A percentile compares a stretch with the other conserved stretches of the same genome.
Conservation (phyloP, 2,888 invertebrate species). For the Oscheius sp. region DNA sequence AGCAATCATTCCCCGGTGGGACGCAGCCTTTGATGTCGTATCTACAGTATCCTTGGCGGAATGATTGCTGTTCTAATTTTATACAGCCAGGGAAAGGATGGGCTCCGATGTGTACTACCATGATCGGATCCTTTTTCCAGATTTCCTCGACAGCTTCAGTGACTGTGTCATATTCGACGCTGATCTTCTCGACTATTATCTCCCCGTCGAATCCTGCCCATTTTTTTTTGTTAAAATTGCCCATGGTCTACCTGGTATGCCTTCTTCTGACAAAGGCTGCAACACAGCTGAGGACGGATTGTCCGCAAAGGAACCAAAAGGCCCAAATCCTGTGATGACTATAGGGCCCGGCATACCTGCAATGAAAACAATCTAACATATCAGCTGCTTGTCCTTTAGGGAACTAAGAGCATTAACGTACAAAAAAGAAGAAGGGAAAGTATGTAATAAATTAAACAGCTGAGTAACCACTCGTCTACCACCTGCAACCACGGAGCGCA, state of each 20-base stretch:
- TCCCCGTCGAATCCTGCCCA: conserved; percentile 8
- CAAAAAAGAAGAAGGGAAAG: neutral
- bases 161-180: conserved; percentile 48
- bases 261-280: conserved; percentile 39
- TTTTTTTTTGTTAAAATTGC: neutral
- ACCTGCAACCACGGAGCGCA: too few relatives aligned
- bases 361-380: too few relatives aligned
- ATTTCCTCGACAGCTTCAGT: conserved; percentile 42
- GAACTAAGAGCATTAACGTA: conserved; percentile 11
- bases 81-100: conserved; percentile 43
- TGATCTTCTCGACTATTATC: conserved; percentile 39
- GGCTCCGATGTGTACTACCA: conserved; percentile 59
- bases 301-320: conserved; percentile 47
- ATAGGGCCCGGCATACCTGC: conserved; percentile 19
- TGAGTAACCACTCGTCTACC: neutral
- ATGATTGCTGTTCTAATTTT: conserved; percentile 55
- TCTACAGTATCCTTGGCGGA: conserved; percentile 52
- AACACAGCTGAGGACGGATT: conserved; percentile 54
- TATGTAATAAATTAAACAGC: neutral
- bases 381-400: too few relatives aligned
- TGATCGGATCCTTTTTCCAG: conserved; percentile 49
- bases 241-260: conserved; percentile 39
- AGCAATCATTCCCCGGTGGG: conserved; percentile 37
- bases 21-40: conserved; percentile 50
- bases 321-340: conserved; percentile 56